Conservation (phyloP, 2,888 invertebrate species). For the Auanema freiburgensis region DNA sequence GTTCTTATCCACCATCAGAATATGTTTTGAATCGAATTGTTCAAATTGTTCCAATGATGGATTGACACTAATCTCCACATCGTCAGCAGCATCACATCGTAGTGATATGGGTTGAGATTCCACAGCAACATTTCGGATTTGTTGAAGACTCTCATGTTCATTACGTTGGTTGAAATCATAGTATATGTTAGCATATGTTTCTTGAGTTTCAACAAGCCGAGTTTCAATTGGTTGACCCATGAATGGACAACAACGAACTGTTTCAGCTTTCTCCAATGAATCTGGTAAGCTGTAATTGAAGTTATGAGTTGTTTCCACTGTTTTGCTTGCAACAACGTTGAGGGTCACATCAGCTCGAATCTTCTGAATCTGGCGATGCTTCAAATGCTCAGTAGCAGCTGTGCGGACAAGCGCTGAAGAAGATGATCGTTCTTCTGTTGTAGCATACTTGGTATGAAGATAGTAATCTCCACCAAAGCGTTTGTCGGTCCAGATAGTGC, state of each 20-base stretch:
- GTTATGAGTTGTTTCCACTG: conserved; percentile 27
- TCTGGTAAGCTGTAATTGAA: conserved; percentile 27
- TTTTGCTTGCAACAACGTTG: conserved; percentile 27
- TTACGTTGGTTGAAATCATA: conserved; percentile 40
- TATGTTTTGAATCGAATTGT: conserved; percentile 21
- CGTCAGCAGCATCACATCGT: conserved; percentile 48
- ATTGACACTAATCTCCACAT: conserved; percentile 37
- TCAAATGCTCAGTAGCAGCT: conserved; percentile 26
- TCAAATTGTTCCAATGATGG: conserved; percentile 35
- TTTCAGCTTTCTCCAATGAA: conserved; percentile 6
- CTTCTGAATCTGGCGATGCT: conserved; percentile 31
- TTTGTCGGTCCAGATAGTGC: conserved; percentile 25
- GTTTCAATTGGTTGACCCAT: conserved; percentile 25
- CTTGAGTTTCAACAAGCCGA: conserved; percentile 40
- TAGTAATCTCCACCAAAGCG: conserved; percentile 48
- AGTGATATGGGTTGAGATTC: conserved; percentile 26
- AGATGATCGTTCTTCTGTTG: conserved; percentile 29
- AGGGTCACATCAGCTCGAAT: conserved; percentile 21
- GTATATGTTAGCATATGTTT: conserved; percentile 40
- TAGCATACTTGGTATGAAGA: conserved; percentile 44
- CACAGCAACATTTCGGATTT: conserved; percentile 28
- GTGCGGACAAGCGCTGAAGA: conserved; percentile 21
- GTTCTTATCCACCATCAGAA: conserved; percentile 27
- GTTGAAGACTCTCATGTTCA: conserved; percentile 23
- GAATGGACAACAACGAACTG: conserved; percentile 19